Conservation (phyloP, 2,797 vertebrate genomes). For the Sebastolobus altivelis region DNA sequence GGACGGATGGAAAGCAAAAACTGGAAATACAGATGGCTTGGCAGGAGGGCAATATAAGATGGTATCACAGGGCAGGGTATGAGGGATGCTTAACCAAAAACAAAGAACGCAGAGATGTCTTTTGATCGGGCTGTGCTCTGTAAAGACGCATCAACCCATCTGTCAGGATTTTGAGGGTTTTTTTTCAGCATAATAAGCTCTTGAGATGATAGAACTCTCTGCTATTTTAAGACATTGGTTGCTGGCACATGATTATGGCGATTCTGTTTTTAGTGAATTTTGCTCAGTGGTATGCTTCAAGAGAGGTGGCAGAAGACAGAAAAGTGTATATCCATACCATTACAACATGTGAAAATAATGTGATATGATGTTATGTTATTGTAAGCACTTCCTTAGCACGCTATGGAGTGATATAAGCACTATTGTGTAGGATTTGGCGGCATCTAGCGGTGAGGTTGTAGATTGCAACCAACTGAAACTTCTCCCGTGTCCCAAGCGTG, state of each 20-base stretch:
- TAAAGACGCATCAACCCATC: conserved; percentile 71
- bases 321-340: neutral
- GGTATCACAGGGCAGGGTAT: conserved; percentile 46
- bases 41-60: conserved; percentile 55
- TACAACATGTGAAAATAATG: neutral
- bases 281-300: conserved; percentile 29
- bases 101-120: conserved; percentile 64
- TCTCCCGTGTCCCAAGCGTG: no score
- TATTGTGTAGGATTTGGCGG: no score
- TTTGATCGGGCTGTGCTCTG: conserved; percentile 65
- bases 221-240: conserved; percentile 75
- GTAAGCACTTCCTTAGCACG: neutral
- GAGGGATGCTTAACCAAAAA: conserved; percentile 66
- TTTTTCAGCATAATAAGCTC: conserved; percentile 69
- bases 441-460: no score
- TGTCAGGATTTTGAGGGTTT: conserved; percentile 66
- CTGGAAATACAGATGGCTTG: conserved; percentile 58
- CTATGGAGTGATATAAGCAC: neutral
- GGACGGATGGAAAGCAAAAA: conserved; percentile 49
- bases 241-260: conserved; percentile 63
- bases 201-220: conserved; percentile 66
- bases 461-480: no score
- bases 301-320: neutral
- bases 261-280: conserved; percentile 53
- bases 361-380: neutral